Percentiles rank a stretch among this genome's conserved stretches.
Conservation (phyloP, 2,888 invertebrate genomes). For the Anoncus sp. region DNA sequence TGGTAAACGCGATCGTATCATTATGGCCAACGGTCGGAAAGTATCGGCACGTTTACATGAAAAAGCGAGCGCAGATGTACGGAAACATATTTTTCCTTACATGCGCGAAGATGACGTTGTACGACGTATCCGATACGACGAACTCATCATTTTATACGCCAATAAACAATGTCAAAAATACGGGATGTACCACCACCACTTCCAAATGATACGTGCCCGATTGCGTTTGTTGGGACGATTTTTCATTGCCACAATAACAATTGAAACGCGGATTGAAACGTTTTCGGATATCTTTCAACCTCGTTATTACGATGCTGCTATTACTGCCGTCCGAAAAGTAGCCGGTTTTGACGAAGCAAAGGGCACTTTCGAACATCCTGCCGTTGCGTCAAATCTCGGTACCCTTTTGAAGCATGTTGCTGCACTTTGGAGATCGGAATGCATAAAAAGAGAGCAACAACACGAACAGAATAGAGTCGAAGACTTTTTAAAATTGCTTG, state of each 20-base stretch:
- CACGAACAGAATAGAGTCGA: conserved; percentile 34
- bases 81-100: conserved; percentile 57
- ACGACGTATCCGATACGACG: conserved; percentile 58
- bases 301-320: conserved; percentile 38
- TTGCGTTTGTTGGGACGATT: conserved; percentile 62
- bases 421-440: conserved; percentile 48
- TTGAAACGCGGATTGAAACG: conserved; percentile 44
- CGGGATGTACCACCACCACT: conserved; percentile 54
- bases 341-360: conserved; percentile 43
- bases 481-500: conserved; percentile 49
- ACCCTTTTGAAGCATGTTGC: conserved; percentile 58
- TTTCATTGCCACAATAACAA: conserved; percentile 40
- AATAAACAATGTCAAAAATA: conserved; percentile 59
- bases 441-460: conserved; percentile 44
- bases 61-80: conserved; percentile 46
- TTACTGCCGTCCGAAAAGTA: conserved; percentile 49
- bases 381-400: conserved; percentile 50
- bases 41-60: conserved; percentile 50
- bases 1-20: conserved; percentile 40
- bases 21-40: conserved; percentile 50
- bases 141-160: conserved; percentile 57
- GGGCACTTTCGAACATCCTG: conserved; percentile 43
- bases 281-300: conserved; percentile 56
- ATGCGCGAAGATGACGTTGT: conserved; percentile 59
- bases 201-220: conserved; percentile 58